Evolutionary conservation across 2,113 vertebrate species (phyloP).

Genomic region (Psilopsiagon aymara): DNA sequence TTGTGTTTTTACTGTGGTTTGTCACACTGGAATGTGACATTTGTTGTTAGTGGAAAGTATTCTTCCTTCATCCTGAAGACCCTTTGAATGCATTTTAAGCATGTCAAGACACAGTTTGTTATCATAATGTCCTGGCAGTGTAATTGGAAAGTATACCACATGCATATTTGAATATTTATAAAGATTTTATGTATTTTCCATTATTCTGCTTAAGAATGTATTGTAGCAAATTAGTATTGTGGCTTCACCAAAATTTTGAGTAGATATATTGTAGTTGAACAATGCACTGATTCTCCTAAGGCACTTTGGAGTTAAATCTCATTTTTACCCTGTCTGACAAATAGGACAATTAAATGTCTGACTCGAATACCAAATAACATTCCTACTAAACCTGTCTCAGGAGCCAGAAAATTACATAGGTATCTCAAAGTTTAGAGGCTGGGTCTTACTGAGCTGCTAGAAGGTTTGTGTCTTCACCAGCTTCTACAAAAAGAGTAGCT

Average conservation of each 20-base stretch:
- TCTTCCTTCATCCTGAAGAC: not conserved
- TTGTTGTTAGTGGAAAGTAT: not conserved
- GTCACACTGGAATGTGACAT: not conserved
- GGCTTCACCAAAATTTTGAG: not conserved
- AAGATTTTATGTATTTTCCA: not conserved
- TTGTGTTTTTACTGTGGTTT: not conserved
- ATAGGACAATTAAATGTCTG: not conserved
- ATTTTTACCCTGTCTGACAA: not conserved
- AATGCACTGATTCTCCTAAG: not conserved
- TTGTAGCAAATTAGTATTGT: not conserved
- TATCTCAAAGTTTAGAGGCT: not conserved
- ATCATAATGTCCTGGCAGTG: not conserved
- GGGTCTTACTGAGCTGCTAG: not conserved
- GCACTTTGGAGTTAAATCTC: not conserved
- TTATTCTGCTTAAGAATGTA: not conserved
- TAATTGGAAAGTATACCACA: not conserved
- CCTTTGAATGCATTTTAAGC: not conserved
- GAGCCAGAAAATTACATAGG: not conserved
- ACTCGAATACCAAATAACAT: not conserved
- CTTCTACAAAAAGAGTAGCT: not conserved
- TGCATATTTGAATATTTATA: conserved; percentile 3
- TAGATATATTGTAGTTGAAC: not conserved
- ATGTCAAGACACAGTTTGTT: conserved; percentile 2
- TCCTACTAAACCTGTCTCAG: not conserved
- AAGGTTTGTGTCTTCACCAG: not conserved